These are phyloP conservation scores for Bagarius yarrelli DNA, from an alignment of 2,113 vertebrate genomes.

Conservation along the genomic window DNA sequence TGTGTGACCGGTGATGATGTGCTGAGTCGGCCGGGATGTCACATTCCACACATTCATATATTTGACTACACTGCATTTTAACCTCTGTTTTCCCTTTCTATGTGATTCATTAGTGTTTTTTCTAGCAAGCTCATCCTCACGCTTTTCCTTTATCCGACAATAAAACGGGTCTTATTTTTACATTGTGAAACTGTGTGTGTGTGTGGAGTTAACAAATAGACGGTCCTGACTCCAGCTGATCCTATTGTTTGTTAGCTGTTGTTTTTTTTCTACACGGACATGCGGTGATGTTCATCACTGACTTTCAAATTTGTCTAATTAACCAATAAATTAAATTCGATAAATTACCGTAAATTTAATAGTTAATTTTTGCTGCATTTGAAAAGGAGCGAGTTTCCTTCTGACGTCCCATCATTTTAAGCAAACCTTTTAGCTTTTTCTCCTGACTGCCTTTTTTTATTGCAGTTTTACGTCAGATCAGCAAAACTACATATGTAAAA, in stretches of 20 bases:
- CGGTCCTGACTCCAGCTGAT: slow-evolving; percentile 79
- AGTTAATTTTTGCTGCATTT: too few relatives aligned
- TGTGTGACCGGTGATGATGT: slow-evolving; percentile 56
- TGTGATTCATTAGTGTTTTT: slow-evolving; percentile 88
- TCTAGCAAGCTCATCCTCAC: slow-evolving; percentile 76
- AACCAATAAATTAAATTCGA: too few relatives aligned
- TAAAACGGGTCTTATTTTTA: slow-evolving; percentile 67
- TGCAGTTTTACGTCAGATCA: too few relatives aligned
- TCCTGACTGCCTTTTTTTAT: too few relatives aligned
- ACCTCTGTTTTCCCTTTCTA: slow-evolving; percentile 86
- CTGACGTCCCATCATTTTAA: too few relatives aligned
- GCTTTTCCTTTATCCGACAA: slow-evolving; percentile 90
- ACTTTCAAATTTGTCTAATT: too few relatives aligned
- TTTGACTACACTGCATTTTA: slow-evolving; percentile 82
- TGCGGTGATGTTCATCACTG: too few relatives aligned
- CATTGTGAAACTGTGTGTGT: background rate
- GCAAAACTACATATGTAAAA: too few relatives aligned
- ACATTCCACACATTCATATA: slow-evolving; percentile 80
- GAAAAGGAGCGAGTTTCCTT: too few relatives aligned
- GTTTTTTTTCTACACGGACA: too few relatives aligned
- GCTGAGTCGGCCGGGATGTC: slow-evolving; percentile 73
- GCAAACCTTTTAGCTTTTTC: too few relatives aligned
- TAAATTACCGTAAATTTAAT: too few relatives aligned
- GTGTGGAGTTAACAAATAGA: background rate
- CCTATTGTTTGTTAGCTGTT: slow-evolving; percentile 58